Evolutionary conservation across 2,797 vertebrate species (phyloP).

Genomic region (Eleutherodactylus coqui): DNA sequence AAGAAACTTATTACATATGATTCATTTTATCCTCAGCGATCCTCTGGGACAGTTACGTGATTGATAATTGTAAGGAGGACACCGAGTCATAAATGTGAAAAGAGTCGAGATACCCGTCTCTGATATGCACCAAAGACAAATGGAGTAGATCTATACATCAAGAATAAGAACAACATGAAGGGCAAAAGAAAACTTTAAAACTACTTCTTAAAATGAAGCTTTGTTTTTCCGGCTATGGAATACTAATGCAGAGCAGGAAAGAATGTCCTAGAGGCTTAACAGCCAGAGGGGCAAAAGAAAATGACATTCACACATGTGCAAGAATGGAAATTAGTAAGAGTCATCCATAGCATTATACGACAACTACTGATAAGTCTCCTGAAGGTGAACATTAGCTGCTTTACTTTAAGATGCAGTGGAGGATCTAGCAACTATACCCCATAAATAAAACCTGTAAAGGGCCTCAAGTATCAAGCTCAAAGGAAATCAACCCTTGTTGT

Average conservation of each 20-base stretch:
- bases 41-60: conserved; percentile 10
- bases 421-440: not conserved
- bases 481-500: too few species aligned
- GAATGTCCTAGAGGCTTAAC: not conserved
- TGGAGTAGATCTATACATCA: not conserved
- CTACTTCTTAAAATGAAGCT: not conserved
- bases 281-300: not conserved
- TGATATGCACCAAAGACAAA: conserved; percentile 38
- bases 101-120: conserved; percentile 9
- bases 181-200: not conserved
- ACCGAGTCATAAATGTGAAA: conserved; percentile 24
- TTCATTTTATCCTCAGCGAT: conserved; percentile 19
- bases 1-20: conserved; percentile 28
- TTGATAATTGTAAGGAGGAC: conserved; percentile 1
- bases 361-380: not conserved
- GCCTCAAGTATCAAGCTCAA: too few species aligned
- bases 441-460: not conserved
- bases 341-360: not conserved
- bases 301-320: not conserved
- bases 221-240: not conserved
- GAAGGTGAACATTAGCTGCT: not conserved
- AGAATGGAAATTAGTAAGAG: not conserved
- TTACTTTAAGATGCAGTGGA: too few species aligned
- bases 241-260: not conserved
- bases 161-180: conserved; percentile 12